Evolutionary conservation across 1,140 invertebrate species (phyloP).

Genomic region (Hypsibius dujardini): DNA sequence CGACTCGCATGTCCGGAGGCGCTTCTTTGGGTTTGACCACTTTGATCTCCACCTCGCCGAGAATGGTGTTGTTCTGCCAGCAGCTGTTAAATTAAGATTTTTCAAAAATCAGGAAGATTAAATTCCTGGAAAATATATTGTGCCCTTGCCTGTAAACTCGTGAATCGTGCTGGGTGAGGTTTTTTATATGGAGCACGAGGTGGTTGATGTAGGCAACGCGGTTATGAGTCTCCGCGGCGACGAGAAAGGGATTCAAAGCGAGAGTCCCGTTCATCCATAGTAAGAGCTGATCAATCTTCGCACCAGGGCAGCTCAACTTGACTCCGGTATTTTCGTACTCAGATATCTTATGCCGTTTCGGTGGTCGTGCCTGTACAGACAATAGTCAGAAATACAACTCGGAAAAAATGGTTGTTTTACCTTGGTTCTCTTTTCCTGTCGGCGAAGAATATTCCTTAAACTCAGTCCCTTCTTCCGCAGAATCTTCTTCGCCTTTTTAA

Average conservation of each 20-base stretch:
- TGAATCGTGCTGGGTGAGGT: background rate
- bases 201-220: background rate
- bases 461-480: background rate
- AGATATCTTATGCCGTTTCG: background rate
- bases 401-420: background rate
- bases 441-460: background rate
- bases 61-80: background rate
- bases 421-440: constrained; percentile 1
- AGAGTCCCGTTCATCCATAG: constrained; percentile 5
- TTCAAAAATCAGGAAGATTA: background rate
- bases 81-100: background rate
- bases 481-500: background rate
- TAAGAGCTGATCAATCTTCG: background rate
- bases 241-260: background rate
- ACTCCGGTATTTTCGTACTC: background rate
- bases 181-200: background rate
- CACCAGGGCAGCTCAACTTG: background rate
- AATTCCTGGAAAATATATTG: background rate
- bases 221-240: background rate
- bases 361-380: background rate
- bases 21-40: constrained; percentile 1
- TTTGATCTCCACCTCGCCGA: constrained; percentile 5
- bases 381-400: background rate
- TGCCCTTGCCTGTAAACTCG: background rate
- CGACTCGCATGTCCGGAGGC: constrained; percentile 1